Evolutionary conservation across 2,113 vertebrate genomes (phyloP).

Genomic region (Tonatia bakeri): DNA sequence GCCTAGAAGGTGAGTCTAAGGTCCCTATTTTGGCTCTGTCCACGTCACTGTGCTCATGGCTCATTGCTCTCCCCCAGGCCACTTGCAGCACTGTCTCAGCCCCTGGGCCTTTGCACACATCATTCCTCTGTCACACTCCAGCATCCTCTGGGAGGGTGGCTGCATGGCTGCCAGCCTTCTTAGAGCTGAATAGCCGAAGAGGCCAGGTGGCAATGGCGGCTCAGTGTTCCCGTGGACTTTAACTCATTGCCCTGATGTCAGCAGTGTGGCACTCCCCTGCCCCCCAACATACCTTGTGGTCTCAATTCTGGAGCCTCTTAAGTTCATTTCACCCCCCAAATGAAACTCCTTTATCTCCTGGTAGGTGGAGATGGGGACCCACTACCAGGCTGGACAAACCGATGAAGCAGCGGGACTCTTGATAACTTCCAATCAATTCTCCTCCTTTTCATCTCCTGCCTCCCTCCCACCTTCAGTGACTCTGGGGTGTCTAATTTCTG

Average conservation of each 20-base stretch:
- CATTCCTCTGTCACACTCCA: not conserved
- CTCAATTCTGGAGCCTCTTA: not conserved
- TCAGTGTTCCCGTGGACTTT: not conserved
- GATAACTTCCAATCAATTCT: not conserved
- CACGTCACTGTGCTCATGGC: not conserved
- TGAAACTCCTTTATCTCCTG: not conserved
- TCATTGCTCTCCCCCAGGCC: not conserved
- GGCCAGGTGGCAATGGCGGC: not conserved
- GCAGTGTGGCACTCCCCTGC: accelerated
- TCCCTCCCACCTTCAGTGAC: not conserved
- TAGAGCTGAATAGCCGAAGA: not conserved
- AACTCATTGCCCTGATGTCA: not conserved
- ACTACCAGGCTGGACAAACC: not conserved
- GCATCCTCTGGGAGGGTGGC: not conserved
- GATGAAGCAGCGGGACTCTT: not conserved
- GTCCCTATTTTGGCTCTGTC: not conserved
- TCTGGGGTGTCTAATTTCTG: not conserved
- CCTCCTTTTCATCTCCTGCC: not conserved
- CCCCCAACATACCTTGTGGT: not conserved
- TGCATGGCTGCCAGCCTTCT: not conserved
- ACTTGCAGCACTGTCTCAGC: not conserved
- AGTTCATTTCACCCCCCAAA: not conserved
- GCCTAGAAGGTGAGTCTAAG: not conserved
- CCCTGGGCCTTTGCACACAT: not conserved
- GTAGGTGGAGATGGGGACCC: not conserved